Evolutionary conservation across 2,113 vertebrate species (phyloP).

Genomic region (Rutilus rutilus): DNA sequence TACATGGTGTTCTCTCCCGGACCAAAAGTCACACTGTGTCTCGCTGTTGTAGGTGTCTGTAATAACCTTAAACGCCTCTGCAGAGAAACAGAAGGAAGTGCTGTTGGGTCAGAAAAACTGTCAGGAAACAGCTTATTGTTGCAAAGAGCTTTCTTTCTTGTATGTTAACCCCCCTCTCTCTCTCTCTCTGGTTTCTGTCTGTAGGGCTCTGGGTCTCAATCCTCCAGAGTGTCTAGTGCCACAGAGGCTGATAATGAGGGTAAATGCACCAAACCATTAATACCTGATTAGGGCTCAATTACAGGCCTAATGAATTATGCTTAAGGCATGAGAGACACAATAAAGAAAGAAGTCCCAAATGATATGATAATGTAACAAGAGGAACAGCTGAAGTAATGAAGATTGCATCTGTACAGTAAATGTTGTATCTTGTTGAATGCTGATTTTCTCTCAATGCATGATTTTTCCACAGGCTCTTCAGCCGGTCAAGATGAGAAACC

Average conservation of each 20-base stretch:
- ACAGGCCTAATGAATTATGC: constrained; percentile 28
- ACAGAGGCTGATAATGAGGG: constrained; percentile 68
- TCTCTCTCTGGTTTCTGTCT: constrained; percentile 53
- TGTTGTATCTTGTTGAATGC: neutral
- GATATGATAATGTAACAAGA: neutral
- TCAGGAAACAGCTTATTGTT: constrained; percentile 6
- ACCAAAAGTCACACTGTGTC: neutral
- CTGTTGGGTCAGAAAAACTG: neutral
- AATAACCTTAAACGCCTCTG: neutral
- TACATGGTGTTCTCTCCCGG: neutral
- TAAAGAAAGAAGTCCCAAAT: neutral
- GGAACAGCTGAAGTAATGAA: neutral
- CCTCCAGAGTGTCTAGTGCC: constrained; percentile 69
- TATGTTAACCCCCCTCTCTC: constrained; percentile 41
- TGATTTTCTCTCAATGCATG: neutral
- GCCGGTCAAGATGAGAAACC: constrained; percentile 76
- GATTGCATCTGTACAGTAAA: neutral
- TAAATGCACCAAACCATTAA: constrained; percentile 43
- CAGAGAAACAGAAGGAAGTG: neutral
- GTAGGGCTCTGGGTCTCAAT: constrained; percentile 72
- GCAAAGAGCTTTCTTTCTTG: neutral
- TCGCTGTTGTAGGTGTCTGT: neutral
- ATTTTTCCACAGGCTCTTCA: constrained; percentile 69
- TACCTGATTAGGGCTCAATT: neutral
- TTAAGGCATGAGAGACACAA: neutral